Base-by-base conservation (phyloP, 2,797 vertebrate species). In the Spinibarbus caldwelli region DNA sequence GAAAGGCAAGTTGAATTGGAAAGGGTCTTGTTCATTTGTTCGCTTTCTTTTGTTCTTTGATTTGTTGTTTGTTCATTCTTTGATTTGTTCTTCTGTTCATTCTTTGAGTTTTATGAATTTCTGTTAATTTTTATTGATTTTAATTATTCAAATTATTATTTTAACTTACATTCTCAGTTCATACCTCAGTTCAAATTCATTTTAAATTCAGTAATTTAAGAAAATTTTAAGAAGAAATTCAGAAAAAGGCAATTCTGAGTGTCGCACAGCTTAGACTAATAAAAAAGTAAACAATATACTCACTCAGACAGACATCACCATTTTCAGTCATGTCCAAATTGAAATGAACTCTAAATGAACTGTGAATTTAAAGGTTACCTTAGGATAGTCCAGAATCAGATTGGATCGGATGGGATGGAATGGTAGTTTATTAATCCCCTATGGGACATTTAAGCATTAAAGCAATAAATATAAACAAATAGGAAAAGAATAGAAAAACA, bases 291-390 rank as follows among this genome's bases (percentile, higher is more conserved):
- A 41, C 38, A 41, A 41, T 8, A 41, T 9, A 41, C 41, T 41
- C 41, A 41, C 41, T 41, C 41, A 41, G 41, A 41, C 38, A 41
- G 38, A 43, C 6, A 26, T 11, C 8, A 47, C 7, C n/a, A n/a
- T 78, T 41, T 78, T 78, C 36, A 59, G 54, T 43, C 36, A 43
- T 62, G 36, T 17, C 8, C n/a, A 29, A 78, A 62, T 62, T n/a
- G 8, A 78, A 78, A 10, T 21, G 5, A 26, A 78, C 76, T 78
- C 6, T 10, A 38, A 62, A 62, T 62, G 76, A 78, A 78, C 54
- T 29, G 0, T 17, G 9, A 29, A 78, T 78, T 43, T 41, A 43
- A 78, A 62, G 36, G 38, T 11, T 62, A 62, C 31, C 0, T 17
- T 29, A 19, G 54, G n/a, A 29, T 43, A 78, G 75, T 14, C n/a